Evolutionary conservation across 2,888 invertebrate genomes (phyloP).

Genomic region (Drosophila colorata): DNA sequence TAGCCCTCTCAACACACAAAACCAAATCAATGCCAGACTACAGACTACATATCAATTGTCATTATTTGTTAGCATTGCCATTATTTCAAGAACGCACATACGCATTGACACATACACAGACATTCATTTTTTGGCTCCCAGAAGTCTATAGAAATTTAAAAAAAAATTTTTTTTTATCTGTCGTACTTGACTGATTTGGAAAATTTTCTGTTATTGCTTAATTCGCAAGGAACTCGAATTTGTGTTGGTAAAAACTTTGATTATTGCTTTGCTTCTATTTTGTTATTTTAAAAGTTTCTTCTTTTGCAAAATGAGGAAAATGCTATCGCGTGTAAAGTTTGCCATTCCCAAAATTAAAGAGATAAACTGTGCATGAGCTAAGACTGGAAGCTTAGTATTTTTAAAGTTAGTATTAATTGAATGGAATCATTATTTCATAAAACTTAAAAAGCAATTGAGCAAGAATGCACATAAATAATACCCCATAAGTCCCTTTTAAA

Average conservation of each 20-base stretch:
- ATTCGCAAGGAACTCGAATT: conserved; percentile 40
- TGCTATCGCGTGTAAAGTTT: conserved; percentile 55
- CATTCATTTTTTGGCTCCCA: conserved; percentile 31
- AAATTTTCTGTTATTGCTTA: conserved; percentile 60
- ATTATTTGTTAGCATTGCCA: conserved; percentile 56
- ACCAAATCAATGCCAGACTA: conserved; percentile 58
- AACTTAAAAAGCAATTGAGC: background rate
- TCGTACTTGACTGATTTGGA: conserved; percentile 52
- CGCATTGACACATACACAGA: conserved; percentile 28
- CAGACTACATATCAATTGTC: conserved; percentile 66
- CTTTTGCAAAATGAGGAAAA: conserved; percentile 22
- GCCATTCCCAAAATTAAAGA: conserved; percentile 49
- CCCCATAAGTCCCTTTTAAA: no score
- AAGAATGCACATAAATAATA: background rate
- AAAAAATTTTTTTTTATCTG: conserved; percentile 6
- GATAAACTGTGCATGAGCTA: conserved; percentile 25
- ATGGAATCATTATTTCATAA: background rate
- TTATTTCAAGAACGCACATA: conserved; percentile 31
- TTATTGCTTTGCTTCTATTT: conserved; percentile 51
- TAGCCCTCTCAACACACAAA: conserved; percentile 7
- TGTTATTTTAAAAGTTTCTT: conserved; percentile 20
- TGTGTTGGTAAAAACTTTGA: conserved; percentile 39
- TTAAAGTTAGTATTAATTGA: no score
- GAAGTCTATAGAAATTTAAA: conserved; percentile 31
- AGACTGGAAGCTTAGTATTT: conserved; percentile 1